Conservation (phyloP, 2,888 invertebrate species). For the Crepidodera aurea region DNA sequence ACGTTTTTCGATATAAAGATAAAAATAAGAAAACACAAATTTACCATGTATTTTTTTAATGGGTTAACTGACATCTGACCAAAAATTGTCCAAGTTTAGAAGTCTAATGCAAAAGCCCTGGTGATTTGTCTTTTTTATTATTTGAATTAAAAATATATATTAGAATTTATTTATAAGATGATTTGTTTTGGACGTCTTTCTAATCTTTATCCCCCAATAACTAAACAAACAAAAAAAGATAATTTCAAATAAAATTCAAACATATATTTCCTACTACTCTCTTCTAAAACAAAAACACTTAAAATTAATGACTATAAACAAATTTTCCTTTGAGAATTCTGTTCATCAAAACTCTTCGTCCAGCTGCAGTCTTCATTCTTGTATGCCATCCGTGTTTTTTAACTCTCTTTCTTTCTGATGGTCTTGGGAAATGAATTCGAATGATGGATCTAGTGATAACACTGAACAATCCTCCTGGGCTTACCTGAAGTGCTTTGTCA, state of each 20-base stretch:
- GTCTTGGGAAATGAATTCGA: conserved; percentile 76
- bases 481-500: conserved; percentile 19
- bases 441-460: conserved; percentile 63
- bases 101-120: too few species aligned
- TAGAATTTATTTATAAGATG: too few species aligned
- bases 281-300: not conserved
- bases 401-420: conserved; percentile 76
- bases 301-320: conserved; percentile 70
- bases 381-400: conserved; percentile 74
- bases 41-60: too few species aligned
- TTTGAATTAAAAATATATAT: too few species aligned
- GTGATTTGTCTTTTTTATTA: too few species aligned
- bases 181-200: too few species aligned
- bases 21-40: too few species aligned
- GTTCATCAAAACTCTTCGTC: conserved; percentile 77
- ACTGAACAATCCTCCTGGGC: conserved; percentile 53
- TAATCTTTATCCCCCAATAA: too few species aligned
- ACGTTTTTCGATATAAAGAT: too few species aligned
- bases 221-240: not conserved
- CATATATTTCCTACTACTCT: not conserved
- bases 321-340: conserved; percentile 78
- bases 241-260: not conserved
- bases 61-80: too few species aligned
- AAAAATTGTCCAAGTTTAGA: too few species aligned
- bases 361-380: conserved; percentile 73